Evolutionary conservation across 2,113 vertebrate species (phyloP), one percentile per base, ranked within the genome.

Genomic region (Rhizomys pruinosus): DNA sequence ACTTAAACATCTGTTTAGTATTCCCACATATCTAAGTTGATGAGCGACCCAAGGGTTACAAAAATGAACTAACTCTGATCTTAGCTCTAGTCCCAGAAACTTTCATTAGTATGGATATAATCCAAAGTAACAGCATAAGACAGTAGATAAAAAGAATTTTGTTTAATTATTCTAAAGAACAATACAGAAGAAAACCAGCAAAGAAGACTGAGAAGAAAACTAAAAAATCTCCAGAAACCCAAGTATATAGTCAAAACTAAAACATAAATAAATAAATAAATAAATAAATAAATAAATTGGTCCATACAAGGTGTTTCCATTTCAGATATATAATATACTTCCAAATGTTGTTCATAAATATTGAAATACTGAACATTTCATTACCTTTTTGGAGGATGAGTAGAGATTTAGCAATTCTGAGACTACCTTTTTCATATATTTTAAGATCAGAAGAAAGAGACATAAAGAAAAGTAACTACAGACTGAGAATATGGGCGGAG

Each of bases 41-140:
- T 47, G 47, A 82, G 25, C 84, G n/a, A 63, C 4, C 80, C 12
- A 42, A 52, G 4, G 23, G n/a, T 78, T 64, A 87, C 37, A 82
- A 89, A 89, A 73, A 39, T 34, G 32, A 94, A 10, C 74, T 91
- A 37, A 79, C n/a, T 25, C 20, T 81, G 73, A 81, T 85, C 37
- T 37, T 63, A 61, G 76, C 9, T 69, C 44, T 16, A 74, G 77
- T 13, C 81, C 22, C 27, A 92, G 17, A 93, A 44, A 61, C 8
- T 42, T 11, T 34, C 42, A 80, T n/a, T 55, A n/a, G 59, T 84
- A 80, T 10, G 81, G n/a, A 37, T 91, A 52, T 73, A 64, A 85
- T 7, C 29, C 1, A 85, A 42, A 76, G 20, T 66, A 85, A 77
- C 15, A 94, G n/a, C 9, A 69, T 23, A 71, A 59, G 37, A 55